A percentile compares a stretch with the other conserved stretches of the same genome.
phyloP scores from a whole-genome alignment of 2,113 vertebrate species.

The Nesoenas mayeri region DNA sequence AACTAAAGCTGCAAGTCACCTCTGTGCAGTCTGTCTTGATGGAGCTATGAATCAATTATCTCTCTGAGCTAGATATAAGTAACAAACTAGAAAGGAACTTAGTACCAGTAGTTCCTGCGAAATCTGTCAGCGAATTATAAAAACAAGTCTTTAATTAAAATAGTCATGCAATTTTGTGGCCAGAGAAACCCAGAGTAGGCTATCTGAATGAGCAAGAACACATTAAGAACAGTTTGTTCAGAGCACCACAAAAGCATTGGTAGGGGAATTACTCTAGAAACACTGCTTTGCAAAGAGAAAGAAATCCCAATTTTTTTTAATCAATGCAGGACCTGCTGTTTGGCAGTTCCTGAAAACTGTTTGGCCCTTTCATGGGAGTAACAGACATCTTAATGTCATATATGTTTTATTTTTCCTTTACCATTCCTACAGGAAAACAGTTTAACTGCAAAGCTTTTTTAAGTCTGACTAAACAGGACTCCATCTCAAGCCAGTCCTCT shows the following conservation, averaged over 20 bases:
- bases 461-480: background rate
- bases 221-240: background rate
- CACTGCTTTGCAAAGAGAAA: background rate
- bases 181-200: background rate
- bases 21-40: background rate
- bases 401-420: background rate
- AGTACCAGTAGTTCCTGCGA: background rate
- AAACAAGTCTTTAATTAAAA: conserved; percentile 6
- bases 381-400: background rate
- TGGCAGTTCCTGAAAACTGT: background rate
- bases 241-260: background rate
- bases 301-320: background rate
- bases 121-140: background rate
- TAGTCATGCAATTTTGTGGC: background rate
- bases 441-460: background rate
- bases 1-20: background rate
- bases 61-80: background rate
- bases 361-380: background rate
- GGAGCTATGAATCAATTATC: background rate
- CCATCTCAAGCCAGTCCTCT: background rate
- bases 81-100: background rate
- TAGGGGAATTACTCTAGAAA: background rate
- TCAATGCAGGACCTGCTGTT: background rate
- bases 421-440: background rate
- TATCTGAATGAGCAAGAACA: background rate